Base-by-base conservation (phyloP, 2,888 invertebrate species). In the Cyrtodaria siliqua region DNA sequence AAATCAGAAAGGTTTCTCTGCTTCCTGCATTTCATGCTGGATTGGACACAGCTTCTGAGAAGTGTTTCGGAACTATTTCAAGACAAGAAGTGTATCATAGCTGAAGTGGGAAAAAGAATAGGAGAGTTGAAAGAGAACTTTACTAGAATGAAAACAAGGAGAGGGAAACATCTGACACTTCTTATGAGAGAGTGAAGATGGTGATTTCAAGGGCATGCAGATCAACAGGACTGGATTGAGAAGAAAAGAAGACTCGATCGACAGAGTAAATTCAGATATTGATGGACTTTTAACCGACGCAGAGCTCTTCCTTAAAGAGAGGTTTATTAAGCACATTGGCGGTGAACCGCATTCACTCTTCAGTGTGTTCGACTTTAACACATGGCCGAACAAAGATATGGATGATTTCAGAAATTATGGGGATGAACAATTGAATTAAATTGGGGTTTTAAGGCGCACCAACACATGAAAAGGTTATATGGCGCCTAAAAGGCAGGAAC, bases 311-410 rank as follows among this genome's bases (percentile, higher is more conserved):
- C 20, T 68, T 14, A 47, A 59, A 42, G 68, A 68, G n/a, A 9
- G 68, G 14, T 59, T 68, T 38, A 60, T 62, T 16, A 69, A 69
- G n/a, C 69, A 69, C 40, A 26, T 69, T 42, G 60, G 55, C 6
- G 55, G n/a, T 6, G 49, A 49, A 18, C 49, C 49, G 6, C 49
- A 49, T 18, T 49, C 49, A n/a, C 49, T 49, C 14, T 49, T 49
- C 18, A 16, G 18, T 49, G 49, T 49, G 18, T 49, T 49, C n/a
- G 18, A 49, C n/a, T 49, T 49, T 18, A 49, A 49, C 6, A 6
- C n/a, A 49, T 49, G 49, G 49, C 49, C 49, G 6, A 18, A 49
- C 18, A 49, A 6, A 49, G 18, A 49, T 49, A 18, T 8, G 6
- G 49, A 18, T 6, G 6, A 18, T n/a, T 49, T 49, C 49, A 49